phyloP scores from a whole-genome alignment of 2,113 vertebrate genomes.

The Montifringilla adamsi region DNA sequence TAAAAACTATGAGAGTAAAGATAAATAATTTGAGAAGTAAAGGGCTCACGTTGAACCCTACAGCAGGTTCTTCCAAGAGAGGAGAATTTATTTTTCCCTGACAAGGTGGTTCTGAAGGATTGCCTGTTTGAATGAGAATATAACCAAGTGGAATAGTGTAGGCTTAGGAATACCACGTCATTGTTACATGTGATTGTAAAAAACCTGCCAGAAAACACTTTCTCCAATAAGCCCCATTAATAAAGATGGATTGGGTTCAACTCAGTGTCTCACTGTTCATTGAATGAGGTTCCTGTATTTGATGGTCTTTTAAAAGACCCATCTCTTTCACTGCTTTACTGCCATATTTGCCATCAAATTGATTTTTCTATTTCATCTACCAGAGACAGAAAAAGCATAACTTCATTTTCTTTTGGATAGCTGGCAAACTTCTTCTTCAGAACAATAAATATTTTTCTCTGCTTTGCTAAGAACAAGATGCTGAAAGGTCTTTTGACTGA shows the following conservation, averaged over 20 bases:
- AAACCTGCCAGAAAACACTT: not conserved
- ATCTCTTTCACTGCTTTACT: not conserved
- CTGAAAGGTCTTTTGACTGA: not conserved
- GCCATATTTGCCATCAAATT: not conserved
- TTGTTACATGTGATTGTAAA: not conserved
- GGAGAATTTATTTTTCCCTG: not conserved
- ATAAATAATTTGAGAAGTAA: not conserved
- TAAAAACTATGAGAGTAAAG: not conserved
- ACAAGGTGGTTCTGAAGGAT: not conserved
- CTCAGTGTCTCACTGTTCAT: not conserved
- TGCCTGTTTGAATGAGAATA: not conserved
- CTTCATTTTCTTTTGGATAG: not conserved
- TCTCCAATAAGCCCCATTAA: not conserved
- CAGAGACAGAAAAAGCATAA: not conserved
- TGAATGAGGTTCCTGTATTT: not conserved
- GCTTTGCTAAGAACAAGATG: not conserved
- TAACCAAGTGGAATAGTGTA: not conserved
- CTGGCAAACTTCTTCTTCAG: not conserved
- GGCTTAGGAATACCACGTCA: not conserved
- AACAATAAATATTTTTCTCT: not conserved
- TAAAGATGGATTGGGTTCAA: not conserved
- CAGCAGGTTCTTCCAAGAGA: not conserved
- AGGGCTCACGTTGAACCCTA: not conserved
- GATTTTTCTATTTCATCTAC: not conserved
- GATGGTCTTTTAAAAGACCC: not conserved